These are phyloP conservation scores for Pyrocoelia pectoralis DNA, from an alignment of 2,888 invertebrate species.

Conservation along the genomic window DNA sequence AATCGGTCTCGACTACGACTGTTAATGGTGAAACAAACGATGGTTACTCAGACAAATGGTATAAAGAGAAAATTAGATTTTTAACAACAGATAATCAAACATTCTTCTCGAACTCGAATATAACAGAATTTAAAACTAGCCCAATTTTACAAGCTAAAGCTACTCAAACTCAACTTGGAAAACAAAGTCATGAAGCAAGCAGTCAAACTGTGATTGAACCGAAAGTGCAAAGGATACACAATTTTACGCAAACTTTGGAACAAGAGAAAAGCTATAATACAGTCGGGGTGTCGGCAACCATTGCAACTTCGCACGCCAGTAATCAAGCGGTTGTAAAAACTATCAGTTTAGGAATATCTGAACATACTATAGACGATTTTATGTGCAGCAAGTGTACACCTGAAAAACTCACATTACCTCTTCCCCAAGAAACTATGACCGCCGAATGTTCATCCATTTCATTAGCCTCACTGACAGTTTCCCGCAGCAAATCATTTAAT, in stretches of 20 bases:
- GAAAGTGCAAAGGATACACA: constrained; percentile 36
- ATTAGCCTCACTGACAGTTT: constrained; percentile 59
- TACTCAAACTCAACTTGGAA: constrained; percentile 48
- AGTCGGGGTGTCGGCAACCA: constrained; percentile 54
- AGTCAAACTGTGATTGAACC: constrained; percentile 42
- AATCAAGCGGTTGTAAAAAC: constrained; percentile 27
- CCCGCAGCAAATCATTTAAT: constrained; percentile 68
- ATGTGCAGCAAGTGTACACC: constrained; percentile 63
- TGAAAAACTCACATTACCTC: constrained; percentile 59
- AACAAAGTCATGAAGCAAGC: constrained; percentile 44
- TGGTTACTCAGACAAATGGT: constrained; percentile 53
- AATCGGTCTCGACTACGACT: constrained; percentile 53
- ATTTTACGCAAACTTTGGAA: constrained; percentile 47
- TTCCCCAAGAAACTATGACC: constrained; percentile 42
- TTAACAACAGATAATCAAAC: constrained; percentile 44
- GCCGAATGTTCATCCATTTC: constrained; percentile 57
- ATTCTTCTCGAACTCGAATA: constrained; percentile 1
- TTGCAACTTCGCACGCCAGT: constrained; percentile 44
- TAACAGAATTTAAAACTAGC: constrained; percentile 18
- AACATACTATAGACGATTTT: constrained; percentile 61
- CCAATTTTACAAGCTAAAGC: constrained; percentile 41
- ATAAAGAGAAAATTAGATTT: constrained; percentile 52
- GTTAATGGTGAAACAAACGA: constrained; percentile 36
- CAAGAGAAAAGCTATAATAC: constrained; percentile 10
- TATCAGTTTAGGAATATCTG: constrained; percentile 62